phyloP scores from a whole-genome alignment of 2,888 invertebrate species.

The Limnephilus auricula region DNA sequence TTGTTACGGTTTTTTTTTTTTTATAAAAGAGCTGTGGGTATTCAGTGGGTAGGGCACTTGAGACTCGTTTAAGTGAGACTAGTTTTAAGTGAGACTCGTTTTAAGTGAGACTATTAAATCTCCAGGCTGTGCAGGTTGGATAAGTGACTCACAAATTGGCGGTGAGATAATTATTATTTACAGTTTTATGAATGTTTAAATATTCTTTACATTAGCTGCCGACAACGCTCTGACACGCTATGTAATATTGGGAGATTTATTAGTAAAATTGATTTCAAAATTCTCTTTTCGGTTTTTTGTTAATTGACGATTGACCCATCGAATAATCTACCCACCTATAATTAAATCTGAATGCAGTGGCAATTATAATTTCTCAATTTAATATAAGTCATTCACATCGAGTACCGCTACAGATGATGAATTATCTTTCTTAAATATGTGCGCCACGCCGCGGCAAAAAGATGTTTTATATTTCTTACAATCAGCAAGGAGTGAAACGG shows the following conservation, averaged over 20 bases:
- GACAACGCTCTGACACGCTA: neutral
- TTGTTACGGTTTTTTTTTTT: neutral
- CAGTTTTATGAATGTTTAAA: neutral
- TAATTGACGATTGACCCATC: neutral
- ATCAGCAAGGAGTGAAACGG: neutral
- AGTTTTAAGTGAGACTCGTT: neutral
- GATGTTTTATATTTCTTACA: neutral
- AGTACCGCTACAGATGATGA: neutral
- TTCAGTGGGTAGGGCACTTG: conserved; percentile 27
- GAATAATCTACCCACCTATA: neutral
- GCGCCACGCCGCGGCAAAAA: neutral
- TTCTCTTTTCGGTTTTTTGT: neutral
- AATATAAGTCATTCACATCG: neutral
- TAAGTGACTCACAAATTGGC: neutral
- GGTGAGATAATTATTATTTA: conserved; percentile 4
- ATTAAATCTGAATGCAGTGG: neutral
- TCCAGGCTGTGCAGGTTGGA: neutral
- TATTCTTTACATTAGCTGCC: neutral
- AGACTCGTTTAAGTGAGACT: conserved; percentile 19
- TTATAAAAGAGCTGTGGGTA: conserved; percentile 11
- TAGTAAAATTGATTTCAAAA: neutral
- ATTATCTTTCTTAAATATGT: neutral
- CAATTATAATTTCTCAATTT: neutral
- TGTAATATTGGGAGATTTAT: neutral
- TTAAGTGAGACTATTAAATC: conserved; percentile 15